Percentiles rank a stretch among this genome's conserved stretches.
Conservation (phyloP, 1,140 invertebrate genomes). For the Melanaphis sacchari region DNA sequence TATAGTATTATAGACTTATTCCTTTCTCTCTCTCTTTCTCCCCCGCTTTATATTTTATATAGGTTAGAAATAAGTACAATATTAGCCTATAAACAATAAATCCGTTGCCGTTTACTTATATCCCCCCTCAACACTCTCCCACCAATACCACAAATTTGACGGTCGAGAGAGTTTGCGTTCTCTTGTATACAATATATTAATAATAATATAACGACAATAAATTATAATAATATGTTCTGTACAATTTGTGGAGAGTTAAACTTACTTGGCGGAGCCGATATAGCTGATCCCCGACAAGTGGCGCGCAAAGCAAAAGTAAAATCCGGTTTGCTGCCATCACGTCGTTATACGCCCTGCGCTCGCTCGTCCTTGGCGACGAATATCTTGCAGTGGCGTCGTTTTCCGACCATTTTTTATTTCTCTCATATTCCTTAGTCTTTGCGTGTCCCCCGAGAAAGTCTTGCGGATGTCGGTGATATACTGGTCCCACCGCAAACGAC, state of each 20-base stretch:
- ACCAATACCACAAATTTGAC: neutral
- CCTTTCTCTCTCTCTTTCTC: neutral
- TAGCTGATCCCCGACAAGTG: neutral
- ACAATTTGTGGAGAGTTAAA: neutral
- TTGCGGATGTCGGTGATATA: neutral
- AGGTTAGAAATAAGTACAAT: neutral
- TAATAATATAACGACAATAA: constrained; percentile 11
- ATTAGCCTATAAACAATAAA: neutral
- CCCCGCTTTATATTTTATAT: neutral
- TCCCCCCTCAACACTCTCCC: no score
- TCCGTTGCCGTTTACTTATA: neutral
- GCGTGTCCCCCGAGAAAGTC: neutral
- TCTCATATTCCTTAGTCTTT: neutral
- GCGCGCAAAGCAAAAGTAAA: neutral
- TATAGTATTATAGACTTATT: neutral
- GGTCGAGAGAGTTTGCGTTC: neutral
- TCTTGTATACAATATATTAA: neutral
- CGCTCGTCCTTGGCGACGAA: neutral
- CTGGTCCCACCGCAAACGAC: neutral
- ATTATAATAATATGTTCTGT: neutral
- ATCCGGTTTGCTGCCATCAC: constrained; percentile 1
- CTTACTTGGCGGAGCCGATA: neutral
- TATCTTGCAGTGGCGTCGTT: neutral
- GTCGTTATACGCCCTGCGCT: neutral
- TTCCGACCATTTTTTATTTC: neutral